phyloP scores from a whole-genome alignment of 2,797 vertebrate species.

The Chromobotia macracanthus region DNA sequence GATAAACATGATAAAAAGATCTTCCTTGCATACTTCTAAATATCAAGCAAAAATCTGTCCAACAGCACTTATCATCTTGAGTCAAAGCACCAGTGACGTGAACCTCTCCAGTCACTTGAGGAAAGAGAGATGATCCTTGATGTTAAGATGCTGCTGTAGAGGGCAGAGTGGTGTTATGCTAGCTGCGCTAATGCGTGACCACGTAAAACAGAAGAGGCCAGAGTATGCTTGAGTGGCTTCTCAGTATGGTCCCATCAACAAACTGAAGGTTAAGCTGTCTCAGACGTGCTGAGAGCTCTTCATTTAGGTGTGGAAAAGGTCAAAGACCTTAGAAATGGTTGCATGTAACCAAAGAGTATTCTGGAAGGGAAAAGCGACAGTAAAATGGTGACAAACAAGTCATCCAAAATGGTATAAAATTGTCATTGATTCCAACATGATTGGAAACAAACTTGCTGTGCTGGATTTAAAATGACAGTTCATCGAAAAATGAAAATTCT shows the following conservation, averaged over 20 bases:
- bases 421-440: background rate
- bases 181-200: constrained; percentile 18
- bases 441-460: background rate
- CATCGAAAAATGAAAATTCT: background rate
- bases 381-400: background rate
- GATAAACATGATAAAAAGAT: background rate
- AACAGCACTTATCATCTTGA: background rate
- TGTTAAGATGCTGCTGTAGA: background rate
- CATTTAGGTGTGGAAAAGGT: constrained; percentile 47
- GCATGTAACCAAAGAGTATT: constrained; percentile 8
- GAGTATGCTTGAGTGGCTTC: constrained; percentile 38
- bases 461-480: background rate
- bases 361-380: background rate
- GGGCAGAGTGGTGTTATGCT: constrained; percentile 26
- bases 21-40: constrained; percentile 2
- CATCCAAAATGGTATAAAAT: too few relatives aligned
- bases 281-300: constrained; percentile 36
- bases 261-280: constrained; percentile 46
- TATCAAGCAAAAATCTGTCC: constrained; percentile 14
- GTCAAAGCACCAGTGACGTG: background rate
- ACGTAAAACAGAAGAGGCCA: constrained; percentile 24
- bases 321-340: constrained; percentile 20
- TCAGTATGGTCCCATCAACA: constrained; percentile 35
- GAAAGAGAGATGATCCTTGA: constrained; percentile 11
- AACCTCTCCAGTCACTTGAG: constrained; percentile 14